phyloP scores from a whole-genome alignment of 2,888 invertebrate genomes.

The Ophion ventricosus region DNA sequence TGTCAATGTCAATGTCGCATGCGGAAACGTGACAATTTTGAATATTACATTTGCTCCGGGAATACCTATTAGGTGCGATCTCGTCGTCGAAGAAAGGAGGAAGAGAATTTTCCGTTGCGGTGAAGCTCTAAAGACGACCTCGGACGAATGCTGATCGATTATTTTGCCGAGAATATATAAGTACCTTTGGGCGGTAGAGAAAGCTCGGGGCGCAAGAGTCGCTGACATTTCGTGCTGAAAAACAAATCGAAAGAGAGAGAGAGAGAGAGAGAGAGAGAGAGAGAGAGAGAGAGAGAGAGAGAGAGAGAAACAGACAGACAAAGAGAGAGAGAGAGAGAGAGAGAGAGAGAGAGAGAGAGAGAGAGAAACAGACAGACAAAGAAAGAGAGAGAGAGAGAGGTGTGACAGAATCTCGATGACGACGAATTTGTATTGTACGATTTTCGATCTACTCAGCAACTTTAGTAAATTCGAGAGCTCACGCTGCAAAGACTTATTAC shows the following conservation, averaged over 20 bases:
- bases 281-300: neutral
- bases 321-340: slow-evolving; percentile 57
- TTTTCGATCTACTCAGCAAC: slow-evolving; percentile 10
- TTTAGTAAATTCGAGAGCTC: neutral
- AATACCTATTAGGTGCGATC: too few relatives aligned
- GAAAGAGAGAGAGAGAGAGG: neutral
- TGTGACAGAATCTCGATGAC: neutral
- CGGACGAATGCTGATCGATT: slow-evolving; percentile 20
- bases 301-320: neutral
- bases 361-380: too few relatives aligned
- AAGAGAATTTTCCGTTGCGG: slow-evolving; percentile 18
- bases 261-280: slow-evolving; percentile 57
- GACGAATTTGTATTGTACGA: slow-evolving; percentile 15
- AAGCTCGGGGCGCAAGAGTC: slow-evolving; percentile 15
- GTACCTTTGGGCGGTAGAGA: neutral
- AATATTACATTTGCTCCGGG: neutral
- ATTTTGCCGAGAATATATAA: slow-evolving; percentile 33
- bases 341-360: slow-evolving; percentile 32
- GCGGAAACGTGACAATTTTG: slow-evolving; percentile 6
- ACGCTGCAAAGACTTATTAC: neutral
- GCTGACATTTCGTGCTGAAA: slow-evolving; percentile 38
- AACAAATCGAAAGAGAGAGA: slow-evolving; percentile 33
- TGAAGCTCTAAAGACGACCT: neutral
- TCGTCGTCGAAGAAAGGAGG: neutral
- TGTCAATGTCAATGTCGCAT: slow-evolving; percentile 65